Evolutionary conservation across 2,113 vertebrate genomes (phyloP).

Genomic region (Nanorana parkeri): DNA sequence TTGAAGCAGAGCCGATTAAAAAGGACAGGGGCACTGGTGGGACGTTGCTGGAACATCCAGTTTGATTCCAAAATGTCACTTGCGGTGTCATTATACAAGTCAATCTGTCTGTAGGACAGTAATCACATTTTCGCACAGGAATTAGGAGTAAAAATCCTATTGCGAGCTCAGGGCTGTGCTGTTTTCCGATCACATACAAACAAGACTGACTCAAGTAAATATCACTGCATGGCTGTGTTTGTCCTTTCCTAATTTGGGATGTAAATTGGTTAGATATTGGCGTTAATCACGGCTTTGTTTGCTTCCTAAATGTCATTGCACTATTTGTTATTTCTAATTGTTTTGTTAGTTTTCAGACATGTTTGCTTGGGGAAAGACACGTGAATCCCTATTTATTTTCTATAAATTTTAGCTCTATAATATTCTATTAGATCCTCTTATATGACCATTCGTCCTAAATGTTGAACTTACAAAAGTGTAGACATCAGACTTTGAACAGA

Average conservation of each 20-base stretch:
- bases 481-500: too few relatives aligned
- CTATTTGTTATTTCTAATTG: constrained; percentile 1
- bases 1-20: constrained; percentile 45
- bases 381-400: neutral
- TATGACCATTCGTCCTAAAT: neutral
- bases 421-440: neutral
- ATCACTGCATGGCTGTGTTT: constrained; percentile 2
- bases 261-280: constrained; percentile 31
- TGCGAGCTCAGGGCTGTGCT: neutral
- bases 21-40: constrained; percentile 31
- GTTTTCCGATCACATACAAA: constrained; percentile 5
- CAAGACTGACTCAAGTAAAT: constrained; percentile 22
- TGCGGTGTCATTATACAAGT: constrained; percentile 38
- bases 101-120: constrained; percentile 18
- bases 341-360: neutral
- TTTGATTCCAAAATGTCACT: constrained; percentile 45
- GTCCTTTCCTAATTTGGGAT: constrained; percentile 22
- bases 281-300: constrained; percentile 18
- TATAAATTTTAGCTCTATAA: too few relatives aligned
- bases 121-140: constrained; percentile 35
- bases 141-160: constrained; percentile 32
- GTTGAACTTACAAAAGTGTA: too few relatives aligned
- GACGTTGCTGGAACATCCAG: constrained; percentile 35
- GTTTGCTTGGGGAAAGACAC: neutral
- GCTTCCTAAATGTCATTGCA: constrained; percentile 18